phyloP scores from a whole-genome alignment of 2,113 vertebrate genomes.

The Aspidoscelis tigris region DNA sequence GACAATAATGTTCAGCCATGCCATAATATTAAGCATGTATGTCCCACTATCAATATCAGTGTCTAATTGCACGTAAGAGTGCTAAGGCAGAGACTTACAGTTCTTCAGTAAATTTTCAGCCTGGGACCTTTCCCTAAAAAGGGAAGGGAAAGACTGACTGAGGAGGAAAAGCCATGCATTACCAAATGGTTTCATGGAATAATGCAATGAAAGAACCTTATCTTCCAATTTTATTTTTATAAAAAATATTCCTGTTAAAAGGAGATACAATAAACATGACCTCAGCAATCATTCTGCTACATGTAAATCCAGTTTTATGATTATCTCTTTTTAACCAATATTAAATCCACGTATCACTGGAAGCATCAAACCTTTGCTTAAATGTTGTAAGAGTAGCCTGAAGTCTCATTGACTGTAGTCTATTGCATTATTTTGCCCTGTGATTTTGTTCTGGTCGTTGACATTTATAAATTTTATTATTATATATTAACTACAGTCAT shows the following conservation, averaged over 20 bases:
- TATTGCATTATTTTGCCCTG: too few relatives aligned
- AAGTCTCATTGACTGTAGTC: too few relatives aligned
- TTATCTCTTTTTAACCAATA: too few relatives aligned
- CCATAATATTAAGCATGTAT: background rate
- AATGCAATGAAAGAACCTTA: background rate
- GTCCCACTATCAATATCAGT: background rate
- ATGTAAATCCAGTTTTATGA: background rate
- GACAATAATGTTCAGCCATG: background rate
- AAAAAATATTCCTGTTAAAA: background rate
- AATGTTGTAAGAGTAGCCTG: too few relatives aligned
- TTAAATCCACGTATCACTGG: too few relatives aligned
- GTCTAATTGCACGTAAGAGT: background rate
- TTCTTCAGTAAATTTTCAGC: background rate
- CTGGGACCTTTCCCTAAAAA: background rate
- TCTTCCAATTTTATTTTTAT: background rate
- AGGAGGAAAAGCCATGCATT: background rate
- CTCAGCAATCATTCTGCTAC: conserved; percentile 1
- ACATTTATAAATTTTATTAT: too few relatives aligned
- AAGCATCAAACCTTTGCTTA: too few relatives aligned
- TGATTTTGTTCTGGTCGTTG: too few relatives aligned
- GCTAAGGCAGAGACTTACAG: background rate
- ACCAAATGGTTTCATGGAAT: background rate
- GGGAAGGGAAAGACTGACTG: background rate
- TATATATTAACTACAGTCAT: too few relatives aligned
- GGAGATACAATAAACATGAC: background rate